These are phyloP conservation scores for Geotrupes spiniger DNA, from an alignment of 2,888 invertebrate species.

Conservation along the genomic window DNA sequence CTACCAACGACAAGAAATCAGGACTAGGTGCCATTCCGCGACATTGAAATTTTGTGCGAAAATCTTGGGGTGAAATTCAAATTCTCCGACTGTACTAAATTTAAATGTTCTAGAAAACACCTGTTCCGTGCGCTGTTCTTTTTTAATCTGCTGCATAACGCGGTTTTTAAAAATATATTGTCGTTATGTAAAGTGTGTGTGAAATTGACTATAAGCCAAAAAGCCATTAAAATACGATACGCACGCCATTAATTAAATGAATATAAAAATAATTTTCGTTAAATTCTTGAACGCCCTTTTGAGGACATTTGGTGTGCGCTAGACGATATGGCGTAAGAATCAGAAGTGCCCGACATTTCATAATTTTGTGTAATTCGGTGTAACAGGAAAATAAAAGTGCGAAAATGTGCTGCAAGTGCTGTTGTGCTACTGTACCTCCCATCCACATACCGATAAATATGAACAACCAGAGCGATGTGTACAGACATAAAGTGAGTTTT, in stretches of 20 bases:
- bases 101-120: too few species aligned
- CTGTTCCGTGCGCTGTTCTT: too few species aligned
- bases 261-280: conserved; percentile 31
- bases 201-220: conserved; percentile 17
- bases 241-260: conserved; percentile 14
- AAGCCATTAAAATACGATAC: conserved; percentile 6
- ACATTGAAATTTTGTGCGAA: too few species aligned
- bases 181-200: conserved; percentile 16
- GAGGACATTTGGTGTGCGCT: conserved; percentile 6
- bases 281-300: conserved; percentile 27
- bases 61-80: too few species aligned
- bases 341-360: conserved; percentile 1
- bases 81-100: too few species aligned
- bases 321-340: conserved; percentile 6
- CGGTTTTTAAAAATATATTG: neutral
- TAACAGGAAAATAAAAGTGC: neutral
- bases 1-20: too few species aligned
- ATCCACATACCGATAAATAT: conserved; percentile 76
- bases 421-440: conserved; percentile 66
- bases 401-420: conserved; percentile 55
- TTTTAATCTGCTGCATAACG: too few species aligned
- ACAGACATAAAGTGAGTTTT: conserved; percentile 56
- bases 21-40: too few species aligned
- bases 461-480: conserved; percentile 70
- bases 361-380: conserved; percentile 2